Conservation (phyloP, 2,888 invertebrate species). For the Ashinkailepas kermadecensis region DNA sequence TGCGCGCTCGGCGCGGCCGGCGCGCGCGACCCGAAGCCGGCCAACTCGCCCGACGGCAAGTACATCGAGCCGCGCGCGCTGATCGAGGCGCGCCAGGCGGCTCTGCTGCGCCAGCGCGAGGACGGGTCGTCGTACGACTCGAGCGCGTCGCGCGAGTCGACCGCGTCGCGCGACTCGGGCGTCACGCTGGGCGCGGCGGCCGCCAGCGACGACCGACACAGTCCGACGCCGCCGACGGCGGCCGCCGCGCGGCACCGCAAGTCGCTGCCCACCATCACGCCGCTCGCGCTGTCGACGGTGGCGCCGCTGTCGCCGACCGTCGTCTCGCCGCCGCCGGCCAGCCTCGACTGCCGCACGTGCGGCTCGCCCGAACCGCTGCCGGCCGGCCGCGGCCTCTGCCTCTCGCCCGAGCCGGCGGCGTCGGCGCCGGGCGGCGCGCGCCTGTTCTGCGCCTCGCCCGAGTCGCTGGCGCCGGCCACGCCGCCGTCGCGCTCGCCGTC, state of each 20-base stretch:
- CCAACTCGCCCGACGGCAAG: conserved; percentile 37
- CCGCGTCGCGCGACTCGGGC: neutral
- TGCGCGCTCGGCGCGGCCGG: conserved; percentile 30
- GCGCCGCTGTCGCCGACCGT: no score
- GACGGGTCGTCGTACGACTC: neutral
- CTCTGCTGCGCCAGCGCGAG: neutral
- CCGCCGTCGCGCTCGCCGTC: conserved; percentile 49
- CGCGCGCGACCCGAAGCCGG: conserved; percentile 29
- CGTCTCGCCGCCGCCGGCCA: neutral
- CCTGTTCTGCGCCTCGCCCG: conserved; percentile 28
- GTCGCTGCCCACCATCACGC: conserved; percentile 24
- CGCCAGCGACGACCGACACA: neutral
- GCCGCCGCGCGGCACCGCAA: neutral
- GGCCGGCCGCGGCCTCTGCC: conserved; percentile 27
- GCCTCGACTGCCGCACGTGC: conserved; percentile 25
- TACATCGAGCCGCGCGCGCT: conserved; percentile 12
- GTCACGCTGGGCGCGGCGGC: neutral
- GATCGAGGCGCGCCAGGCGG: conserved; percentile 18
- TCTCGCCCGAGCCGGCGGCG: conserved; percentile 32
- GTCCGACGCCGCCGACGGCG: neutral
- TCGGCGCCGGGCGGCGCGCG: conserved; percentile 30
- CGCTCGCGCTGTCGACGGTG: conserved; percentile 27
- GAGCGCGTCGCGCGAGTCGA: neutral
- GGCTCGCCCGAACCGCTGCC: conserved; percentile 23
- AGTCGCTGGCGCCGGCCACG: neutral